These are phyloP conservation scores for Meta bourneti DNA, from an alignment of 2,888 invertebrate species.

Conservation along the genomic window DNA sequence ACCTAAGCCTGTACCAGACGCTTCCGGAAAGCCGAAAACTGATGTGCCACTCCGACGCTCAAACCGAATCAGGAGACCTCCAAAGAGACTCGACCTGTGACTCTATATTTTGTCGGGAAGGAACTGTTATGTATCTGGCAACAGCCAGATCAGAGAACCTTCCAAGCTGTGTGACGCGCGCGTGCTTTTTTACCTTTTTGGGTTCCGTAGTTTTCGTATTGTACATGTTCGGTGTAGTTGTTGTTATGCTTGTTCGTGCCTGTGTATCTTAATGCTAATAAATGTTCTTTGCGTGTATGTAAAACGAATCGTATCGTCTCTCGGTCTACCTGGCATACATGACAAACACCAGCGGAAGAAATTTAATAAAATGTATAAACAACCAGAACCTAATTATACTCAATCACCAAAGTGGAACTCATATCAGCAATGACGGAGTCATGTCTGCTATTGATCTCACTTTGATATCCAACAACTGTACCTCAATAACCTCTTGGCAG, in stretches of 20 bases:
- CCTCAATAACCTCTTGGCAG: too few relatives aligned
- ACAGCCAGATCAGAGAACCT: conserved; percentile 53
- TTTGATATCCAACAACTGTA: too few relatives aligned
- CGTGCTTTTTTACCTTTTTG: too few relatives aligned
- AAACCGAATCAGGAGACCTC: conserved; percentile 46
- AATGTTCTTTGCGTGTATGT: conserved; percentile 61
- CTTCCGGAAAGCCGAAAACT: too few relatives aligned
- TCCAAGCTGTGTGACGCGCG: not conserved
- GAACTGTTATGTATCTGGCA: conserved; percentile 61
- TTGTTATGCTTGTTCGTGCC: conserved; percentile 55
- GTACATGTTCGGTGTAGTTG: conserved; percentile 55
- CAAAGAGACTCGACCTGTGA: conserved; percentile 58
- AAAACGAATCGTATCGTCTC: conserved; percentile 63
- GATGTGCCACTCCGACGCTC: conserved; percentile 7
- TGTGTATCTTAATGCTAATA: conserved; percentile 56
- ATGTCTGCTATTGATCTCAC: too few relatives aligned
- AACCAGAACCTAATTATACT: too few relatives aligned
- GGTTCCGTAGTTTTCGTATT: conserved; percentile 51
- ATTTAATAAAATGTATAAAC: too few relatives aligned
- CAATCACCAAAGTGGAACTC: too few relatives aligned
- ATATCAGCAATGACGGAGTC: too few relatives aligned
- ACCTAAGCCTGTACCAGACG: too few relatives aligned
- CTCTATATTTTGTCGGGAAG: conserved; percentile 60
- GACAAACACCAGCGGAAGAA: too few relatives aligned
- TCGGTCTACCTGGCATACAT: conserved; percentile 60